Conservation (phyloP, 2,888 invertebrate genomes). For the Macaria liturata region DNA sequence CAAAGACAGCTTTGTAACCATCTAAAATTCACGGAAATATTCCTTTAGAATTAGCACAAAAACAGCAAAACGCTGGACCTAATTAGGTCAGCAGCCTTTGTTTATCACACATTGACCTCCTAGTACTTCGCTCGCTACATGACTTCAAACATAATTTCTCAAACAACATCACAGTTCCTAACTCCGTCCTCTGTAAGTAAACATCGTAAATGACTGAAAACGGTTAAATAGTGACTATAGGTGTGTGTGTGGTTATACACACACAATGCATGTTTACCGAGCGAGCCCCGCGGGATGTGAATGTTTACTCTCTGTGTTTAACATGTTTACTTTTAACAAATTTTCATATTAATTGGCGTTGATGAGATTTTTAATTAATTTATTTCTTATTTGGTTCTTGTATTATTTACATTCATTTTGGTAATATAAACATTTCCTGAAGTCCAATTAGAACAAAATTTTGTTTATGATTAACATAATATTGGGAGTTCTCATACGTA, state of each 20-base stretch:
- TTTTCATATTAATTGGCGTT: constrained; percentile 28
- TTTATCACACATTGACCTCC: constrained; percentile 8
- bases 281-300: constrained; percentile 36
- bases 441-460: no score
- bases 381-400: constrained; percentile 19
- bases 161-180: constrained; percentile 29
- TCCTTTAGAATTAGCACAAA: no score
- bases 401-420: constrained; percentile 1
- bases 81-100: constrained; percentile 23
- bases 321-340: constrained; percentile 38
- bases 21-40: no score
- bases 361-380: constrained; percentile 25
- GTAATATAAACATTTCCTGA: no score
- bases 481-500: no score
- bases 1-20: no score
- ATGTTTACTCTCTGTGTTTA: constrained; percentile 47
- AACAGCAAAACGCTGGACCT: not conserved
- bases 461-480: no score
- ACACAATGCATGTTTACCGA: constrained; percentile 44
- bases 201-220: constrained; percentile 29
- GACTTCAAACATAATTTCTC: constrained; percentile 20
- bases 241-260: constrained; percentile 29
- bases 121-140: constrained; percentile 8
- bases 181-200: constrained; percentile 27
- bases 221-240: constrained; percentile 28